Percentiles rank a stretch among this genome's conserved stretches.
Evolutionary conservation across 1,140 invertebrate genomes (phyloP).

Genomic region (Drosophila tristis): DNA sequence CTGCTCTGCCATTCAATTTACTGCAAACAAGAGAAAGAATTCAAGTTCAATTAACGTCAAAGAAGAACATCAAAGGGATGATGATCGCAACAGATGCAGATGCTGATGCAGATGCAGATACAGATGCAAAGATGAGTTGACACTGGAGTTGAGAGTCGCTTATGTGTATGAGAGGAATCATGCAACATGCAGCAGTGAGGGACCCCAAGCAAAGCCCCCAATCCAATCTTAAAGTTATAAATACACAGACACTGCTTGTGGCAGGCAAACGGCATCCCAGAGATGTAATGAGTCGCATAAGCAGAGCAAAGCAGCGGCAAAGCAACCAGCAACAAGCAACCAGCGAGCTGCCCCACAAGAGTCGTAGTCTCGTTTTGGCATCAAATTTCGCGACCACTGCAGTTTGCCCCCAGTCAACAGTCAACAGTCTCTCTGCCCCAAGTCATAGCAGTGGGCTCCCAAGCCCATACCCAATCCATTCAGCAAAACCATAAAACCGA

Average conservation of each 20-base stretch:
- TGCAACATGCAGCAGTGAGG: constrained; percentile 36
- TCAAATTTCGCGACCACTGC: constrained; percentile 73
- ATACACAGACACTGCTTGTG: constrained; percentile 22
- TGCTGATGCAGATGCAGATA: constrained; percentile 27
- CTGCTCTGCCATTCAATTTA: constrained; percentile 63
- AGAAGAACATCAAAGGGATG: constrained; percentile 30
- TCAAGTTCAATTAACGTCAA: constrained; percentile 59
- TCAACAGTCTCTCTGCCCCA: constrained; percentile 6
- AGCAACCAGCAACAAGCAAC: background rate
- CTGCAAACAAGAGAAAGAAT: constrained; percentile 75
- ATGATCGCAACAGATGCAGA: constrained; percentile 33
- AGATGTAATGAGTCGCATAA: constrained; percentile 59
- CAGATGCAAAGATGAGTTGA: constrained; percentile 33
- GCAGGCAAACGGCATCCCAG: constrained; percentile 9
- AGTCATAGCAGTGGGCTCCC: constrained; percentile 15
- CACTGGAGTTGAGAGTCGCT: constrained; percentile 40
- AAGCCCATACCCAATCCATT: constrained; percentile 33
- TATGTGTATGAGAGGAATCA: constrained; percentile 18
- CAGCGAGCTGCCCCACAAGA: constrained; percentile 16
- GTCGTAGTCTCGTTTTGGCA: constrained; percentile 57
- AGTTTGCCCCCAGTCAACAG: constrained; percentile 10
- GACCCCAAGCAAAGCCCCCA: constrained; percentile 70
- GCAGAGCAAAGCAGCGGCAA: constrained; percentile 10
- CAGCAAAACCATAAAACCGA: constrained; percentile 80
- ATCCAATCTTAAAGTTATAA: constrained; percentile 42